These are phyloP conservation scores for Fukomys damarensis DNA, from an alignment of 2,113 vertebrate species.

Conservation along the genomic window DNA sequence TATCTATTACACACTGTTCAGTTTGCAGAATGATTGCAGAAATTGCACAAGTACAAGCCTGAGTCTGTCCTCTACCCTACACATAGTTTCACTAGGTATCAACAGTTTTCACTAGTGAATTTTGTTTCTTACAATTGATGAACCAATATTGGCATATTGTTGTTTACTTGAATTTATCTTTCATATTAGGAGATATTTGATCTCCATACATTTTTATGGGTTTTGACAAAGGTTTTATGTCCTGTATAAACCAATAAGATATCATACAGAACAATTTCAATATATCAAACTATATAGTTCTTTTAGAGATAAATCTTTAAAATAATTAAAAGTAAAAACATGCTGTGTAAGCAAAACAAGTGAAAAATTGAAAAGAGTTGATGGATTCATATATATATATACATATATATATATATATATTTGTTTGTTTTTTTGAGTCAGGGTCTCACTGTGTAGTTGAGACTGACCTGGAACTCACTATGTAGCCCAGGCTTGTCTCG, in stretches of 20 bases:
- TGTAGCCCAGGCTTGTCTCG: no score
- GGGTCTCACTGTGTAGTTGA: no score
- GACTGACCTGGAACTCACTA: no score
- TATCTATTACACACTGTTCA: neutral
- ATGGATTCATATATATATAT: no score
- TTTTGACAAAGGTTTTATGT: neutral
- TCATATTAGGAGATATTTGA: neutral
- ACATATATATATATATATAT: no score
- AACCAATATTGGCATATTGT: neutral
- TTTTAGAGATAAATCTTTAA: neutral
- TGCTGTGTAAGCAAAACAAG: neutral
- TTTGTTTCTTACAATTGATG: neutral
- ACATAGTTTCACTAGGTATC: neutral
- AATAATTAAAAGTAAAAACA: neutral
- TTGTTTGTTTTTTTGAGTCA: no score
- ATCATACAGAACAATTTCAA: neutral
- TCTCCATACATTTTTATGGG: neutral
- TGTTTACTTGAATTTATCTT: neutral
- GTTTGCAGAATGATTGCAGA: neutral
- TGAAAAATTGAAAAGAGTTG: neutral
- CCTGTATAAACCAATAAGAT: neutral
- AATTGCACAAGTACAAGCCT: neutral
- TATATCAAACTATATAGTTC: neutral
- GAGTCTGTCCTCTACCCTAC: neutral
- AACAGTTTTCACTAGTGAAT: neutral